Conservation (phyloP, 2,888 invertebrate genomes). For the Drosophila rellima region DNA sequence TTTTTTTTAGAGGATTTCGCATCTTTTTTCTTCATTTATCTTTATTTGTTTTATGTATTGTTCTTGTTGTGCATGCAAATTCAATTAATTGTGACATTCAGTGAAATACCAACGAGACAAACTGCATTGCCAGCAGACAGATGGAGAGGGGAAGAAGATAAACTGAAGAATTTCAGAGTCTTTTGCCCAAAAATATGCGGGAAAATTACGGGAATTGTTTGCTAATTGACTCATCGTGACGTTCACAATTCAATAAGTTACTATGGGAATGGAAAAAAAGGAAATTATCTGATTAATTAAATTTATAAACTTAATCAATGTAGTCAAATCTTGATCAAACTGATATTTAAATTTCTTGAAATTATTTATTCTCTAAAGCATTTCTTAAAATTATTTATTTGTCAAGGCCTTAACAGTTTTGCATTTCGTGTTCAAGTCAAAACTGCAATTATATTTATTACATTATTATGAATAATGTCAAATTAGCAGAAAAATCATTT, state of each 20-base stretch:
- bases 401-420: too few species aligned
- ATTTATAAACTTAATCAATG: not conserved
- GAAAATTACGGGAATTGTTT: not conserved
- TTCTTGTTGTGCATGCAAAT: slow-evolving; percentile 64
- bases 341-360: not conserved
- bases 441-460: too few species aligned
- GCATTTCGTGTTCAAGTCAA: too few species aligned
- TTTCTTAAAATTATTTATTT: too few species aligned
- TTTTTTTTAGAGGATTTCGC: slow-evolving; percentile 4
- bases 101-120: slow-evolving; percentile 41
- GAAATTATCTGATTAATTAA: too few species aligned
- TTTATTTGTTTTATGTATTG: slow-evolving; percentile 15
- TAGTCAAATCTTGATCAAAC: not conserved
- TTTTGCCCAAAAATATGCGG: not conserved
- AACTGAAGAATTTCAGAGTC: not conserved
- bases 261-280: too few species aligned
- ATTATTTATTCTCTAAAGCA: too few species aligned
- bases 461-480: too few species aligned
- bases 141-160: not conserved
- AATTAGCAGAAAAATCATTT: too few species aligned
- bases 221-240: slow-evolving; percentile 4
- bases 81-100: slow-evolving; percentile 74
- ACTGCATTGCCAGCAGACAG: not conserved
- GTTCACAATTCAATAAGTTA: not conserved
- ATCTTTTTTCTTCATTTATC: slow-evolving; percentile 6